These are phyloP conservation scores for Tokudaia muenninki DNA, from an alignment of 2,797 vertebrate species.

Conservation along the genomic window DNA sequence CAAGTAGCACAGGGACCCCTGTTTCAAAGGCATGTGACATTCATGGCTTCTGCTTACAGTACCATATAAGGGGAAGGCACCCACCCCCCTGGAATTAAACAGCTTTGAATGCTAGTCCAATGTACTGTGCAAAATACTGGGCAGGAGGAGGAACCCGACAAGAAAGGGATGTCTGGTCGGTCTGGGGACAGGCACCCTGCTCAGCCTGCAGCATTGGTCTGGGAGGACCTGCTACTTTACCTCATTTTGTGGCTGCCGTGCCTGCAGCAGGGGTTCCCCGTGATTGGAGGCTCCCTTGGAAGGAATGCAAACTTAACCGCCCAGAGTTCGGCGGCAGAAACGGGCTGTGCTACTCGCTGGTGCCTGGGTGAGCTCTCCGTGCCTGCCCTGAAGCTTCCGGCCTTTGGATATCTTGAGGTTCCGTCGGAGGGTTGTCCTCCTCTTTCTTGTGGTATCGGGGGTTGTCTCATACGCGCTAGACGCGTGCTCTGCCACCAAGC, in stretches of 20 bases:
- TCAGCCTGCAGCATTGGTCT: neutral
- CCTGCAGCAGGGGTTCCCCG: accelerated
- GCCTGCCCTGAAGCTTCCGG: accelerated
- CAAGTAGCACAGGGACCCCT: accelerated
- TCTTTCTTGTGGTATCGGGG: neutral
- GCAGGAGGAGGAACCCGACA: accelerated
- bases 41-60: accelerated
- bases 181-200: accelerated
- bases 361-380: neutral
- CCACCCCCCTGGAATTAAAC: neutral
- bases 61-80: neutral
- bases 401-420: neutral
- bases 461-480: neutral
- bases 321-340: accelerated
- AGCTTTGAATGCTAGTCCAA: neutral
- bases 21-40: neutral
- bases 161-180: accelerated
- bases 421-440: accelerated
- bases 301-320: accelerated
- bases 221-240: accelerated
- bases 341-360: accelerated
- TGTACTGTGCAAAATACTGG: accelerated
- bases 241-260: accelerated
- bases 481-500: neutral
- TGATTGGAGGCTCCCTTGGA: accelerated